A percentile compares a stretch with the other conserved stretches of the same genome.
Evolutionary conservation across 2,797 vertebrate genomes (phyloP).

Genomic region (Sebastiscus albofasciatus): DNA sequence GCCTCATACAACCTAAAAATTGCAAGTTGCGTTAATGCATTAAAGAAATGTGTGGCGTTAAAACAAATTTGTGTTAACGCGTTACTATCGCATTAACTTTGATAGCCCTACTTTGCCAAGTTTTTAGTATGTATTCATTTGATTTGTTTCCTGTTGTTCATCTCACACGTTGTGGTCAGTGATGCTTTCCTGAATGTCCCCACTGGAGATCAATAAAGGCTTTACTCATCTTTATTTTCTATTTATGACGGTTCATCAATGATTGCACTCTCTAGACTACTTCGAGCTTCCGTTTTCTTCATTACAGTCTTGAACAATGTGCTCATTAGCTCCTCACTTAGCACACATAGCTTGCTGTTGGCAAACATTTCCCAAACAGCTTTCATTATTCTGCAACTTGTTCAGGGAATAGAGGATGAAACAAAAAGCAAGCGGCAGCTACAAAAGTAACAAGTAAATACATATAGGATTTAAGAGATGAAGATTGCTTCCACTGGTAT

Average conservation of each 20-base stretch:
- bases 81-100: too few species aligned
- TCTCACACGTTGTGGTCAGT: background rate
- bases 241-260: background rate
- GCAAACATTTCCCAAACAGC: slow-evolving; percentile 25
- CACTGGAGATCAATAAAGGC: background rate
- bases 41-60: too few species aligned
- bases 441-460: slow-evolving; percentile 31
- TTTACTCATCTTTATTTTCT: background rate
- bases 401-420: slow-evolving; percentile 16
- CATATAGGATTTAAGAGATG: slow-evolving; percentile 23
- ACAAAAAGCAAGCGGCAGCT: slow-evolving; percentile 6
- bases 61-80: too few species aligned
- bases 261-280: background rate
- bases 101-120: background rate
- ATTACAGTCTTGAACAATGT: slow-evolving; percentile 1
- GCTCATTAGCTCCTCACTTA: slow-evolving; percentile 17
- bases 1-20: too few species aligned
- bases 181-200: background rate
- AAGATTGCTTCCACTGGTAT: background rate
- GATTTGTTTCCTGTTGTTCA: background rate
- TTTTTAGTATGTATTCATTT: background rate
- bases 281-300: background rate
- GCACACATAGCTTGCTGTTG: background rate
- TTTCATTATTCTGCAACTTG: slow-evolving; percentile 17
- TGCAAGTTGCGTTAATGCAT: too few species aligned